Conservation (phyloP, 2,113 vertebrate species). For the Scophthalmus maximus region DNA sequence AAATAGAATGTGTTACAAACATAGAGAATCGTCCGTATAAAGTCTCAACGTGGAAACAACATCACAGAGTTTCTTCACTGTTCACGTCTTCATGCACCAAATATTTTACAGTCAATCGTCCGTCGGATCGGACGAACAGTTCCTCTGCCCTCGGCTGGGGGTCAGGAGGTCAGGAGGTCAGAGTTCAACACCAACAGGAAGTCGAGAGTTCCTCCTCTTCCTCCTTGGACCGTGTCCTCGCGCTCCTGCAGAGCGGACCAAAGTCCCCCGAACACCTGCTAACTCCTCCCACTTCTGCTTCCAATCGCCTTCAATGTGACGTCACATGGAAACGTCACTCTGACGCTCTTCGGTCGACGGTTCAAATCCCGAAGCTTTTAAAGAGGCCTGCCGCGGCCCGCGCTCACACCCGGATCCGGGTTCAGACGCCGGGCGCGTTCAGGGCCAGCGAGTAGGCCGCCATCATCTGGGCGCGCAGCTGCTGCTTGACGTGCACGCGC, state of each 20-base stretch:
- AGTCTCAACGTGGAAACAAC: constrained; percentile 8
- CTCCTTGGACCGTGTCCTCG: background rate
- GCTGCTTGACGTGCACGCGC: constrained; percentile 94
- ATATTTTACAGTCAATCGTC: constrained; percentile 41
- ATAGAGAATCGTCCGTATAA: constrained; percentile 34
- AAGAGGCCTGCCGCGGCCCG: background rate
- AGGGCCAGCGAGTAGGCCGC: constrained; percentile 74
- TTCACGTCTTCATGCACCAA: constrained; percentile 62
- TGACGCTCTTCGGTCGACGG: constrained; percentile 52
- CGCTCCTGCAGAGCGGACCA: background rate
- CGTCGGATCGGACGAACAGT: background rate
- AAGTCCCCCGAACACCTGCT: constrained; percentile 29
- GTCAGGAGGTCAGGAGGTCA: background rate
- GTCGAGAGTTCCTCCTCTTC: background rate
- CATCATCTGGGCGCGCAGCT: constrained; percentile 79
- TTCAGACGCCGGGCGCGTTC: constrained; percentile 68
- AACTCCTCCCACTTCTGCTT: constrained; percentile 6
- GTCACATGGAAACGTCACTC: constrained; percentile 51
- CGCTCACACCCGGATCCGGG: no score
- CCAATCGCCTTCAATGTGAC: constrained; percentile 43
- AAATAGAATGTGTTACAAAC: constrained; percentile 76
- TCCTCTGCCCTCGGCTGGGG: background rate
- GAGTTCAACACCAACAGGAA: background rate
- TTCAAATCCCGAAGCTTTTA: constrained; percentile 47
- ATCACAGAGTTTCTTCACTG: constrained; percentile 38